Evolutionary conservation across 2,888 invertebrate species (phyloP), one percentile per base, ranked within the genome.

Genomic region (Heliconius aoede): DNA sequence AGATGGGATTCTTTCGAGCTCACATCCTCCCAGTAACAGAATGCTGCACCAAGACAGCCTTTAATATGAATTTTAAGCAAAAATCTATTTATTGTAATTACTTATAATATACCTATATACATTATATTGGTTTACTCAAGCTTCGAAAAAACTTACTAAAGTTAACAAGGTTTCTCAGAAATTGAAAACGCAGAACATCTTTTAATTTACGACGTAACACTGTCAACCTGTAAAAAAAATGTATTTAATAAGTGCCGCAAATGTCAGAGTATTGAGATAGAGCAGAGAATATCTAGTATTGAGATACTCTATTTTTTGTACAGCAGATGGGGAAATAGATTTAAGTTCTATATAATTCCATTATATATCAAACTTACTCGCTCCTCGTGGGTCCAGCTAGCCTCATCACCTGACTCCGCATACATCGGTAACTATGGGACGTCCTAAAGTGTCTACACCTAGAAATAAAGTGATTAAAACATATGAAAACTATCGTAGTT

Each of bases 381-480:
- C 90, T 91, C 1, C 80, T 83, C 0, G 92, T 92, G 0, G 93
- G 93, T 2, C 93, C 93, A 2, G 93, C 93, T 1, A 86, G 60
- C 2, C 81, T 86, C 92, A 93, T 91, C 0, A 86, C 90, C 8
- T 90, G 88, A 0, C 85, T 83, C 15, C 93, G 83, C 89, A 93
- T 89, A 32, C 92, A 93, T 0, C 92, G 83, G 76, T 92, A 93
- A 76, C 92, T 92, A 61, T 92, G 91, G 0, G 92, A 92, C 0
- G 67, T 80, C 1, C 76, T 80, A 68, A 85, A 87, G 74, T 93
- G 92, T 67, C 85, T 88, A 77, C 93, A 92, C 67, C 91, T 91
- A 83, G 2, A 75, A 68, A 61, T 18, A 65, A 72, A 36, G 1
- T 9, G 26, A 26, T 67, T 18, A 40, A 51, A 28, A 24, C 24